Evolutionary conservation across 2,113 vertebrate species (phyloP), one percentile per base, ranked within the genome.

Genomic region (Corythornis madagascariensis): DNA sequence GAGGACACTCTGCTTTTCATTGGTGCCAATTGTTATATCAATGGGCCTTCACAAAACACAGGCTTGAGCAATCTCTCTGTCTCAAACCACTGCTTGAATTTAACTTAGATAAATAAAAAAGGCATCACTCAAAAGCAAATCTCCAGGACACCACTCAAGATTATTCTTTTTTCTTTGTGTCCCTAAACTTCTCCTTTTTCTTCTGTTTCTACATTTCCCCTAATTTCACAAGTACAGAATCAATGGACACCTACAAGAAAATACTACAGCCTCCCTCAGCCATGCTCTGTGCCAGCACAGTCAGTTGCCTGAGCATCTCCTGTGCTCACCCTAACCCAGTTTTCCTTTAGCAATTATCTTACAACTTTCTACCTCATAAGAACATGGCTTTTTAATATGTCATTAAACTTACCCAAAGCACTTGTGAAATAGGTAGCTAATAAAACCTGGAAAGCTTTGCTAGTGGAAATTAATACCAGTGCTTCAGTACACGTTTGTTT

Each of bases 351-450:
- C 48, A 71, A 33, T 2, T 7, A 3, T 43, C 56, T 85, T 57
- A 76, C 63, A 87, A 38, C 45, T 26, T 40, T 31, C 69, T 60
- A 35, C 24, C 24, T 74, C 64, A 35, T 0, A 16, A 77, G 26
- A 63, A 40, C 0, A 1, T 15, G 16, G 22, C 12, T 56, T 50
- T 50, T 50, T 25, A 70, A 63, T 42, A 7, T 16, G 26, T 67
- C 70, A 75, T 67, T 70, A 26, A 78, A 64, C 29, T 64, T 31
- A 84, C 11, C 40, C n/a, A 84, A 79, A 83, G 42, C 59, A 72
- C 33, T 91, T 85, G 38, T 72, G 94, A 95, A 85, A 89, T 10
- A 74, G 45, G n/a, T 16, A 82, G 74, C 55, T 63, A 80, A 85
- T 63, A 89, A 88, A 92, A 63, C n/a, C 24, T 20, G 11, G 21